phyloP scores from a whole-genome alignment of 2,888 invertebrate genomes.

The Amphipyra berbera region DNA sequence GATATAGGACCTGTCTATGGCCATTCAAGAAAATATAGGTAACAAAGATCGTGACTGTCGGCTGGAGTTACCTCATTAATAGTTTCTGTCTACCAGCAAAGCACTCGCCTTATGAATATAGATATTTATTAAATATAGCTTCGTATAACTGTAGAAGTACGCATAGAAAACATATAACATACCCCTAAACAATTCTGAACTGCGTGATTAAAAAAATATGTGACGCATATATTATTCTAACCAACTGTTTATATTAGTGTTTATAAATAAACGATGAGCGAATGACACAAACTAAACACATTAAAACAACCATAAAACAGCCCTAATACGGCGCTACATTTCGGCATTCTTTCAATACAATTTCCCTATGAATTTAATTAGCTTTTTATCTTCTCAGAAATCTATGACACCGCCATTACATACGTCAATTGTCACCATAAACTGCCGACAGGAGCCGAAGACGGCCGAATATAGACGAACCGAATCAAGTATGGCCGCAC shows the following conservation, averaged over 20 bases:
- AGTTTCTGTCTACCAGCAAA: conserved; percentile 23
- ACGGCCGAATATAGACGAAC: conserved; percentile 80
- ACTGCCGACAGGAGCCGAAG: conserved; percentile 74
- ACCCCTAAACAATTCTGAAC: conserved; percentile 23
- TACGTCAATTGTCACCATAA: conserved; percentile 82
- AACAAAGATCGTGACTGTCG: conserved; percentile 29
- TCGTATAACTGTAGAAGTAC: conserved; percentile 1
- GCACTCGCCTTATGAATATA: conserved; percentile 39
- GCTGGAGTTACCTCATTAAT: conserved; percentile 25
- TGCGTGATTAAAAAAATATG: conserved; percentile 24
- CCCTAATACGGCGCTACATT: conserved; percentile 53
- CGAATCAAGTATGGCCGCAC: conserved; percentile 84
- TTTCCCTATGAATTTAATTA: conserved; percentile 75
- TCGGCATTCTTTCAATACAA: conserved; percentile 65
- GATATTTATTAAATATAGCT: conserved; percentile 38
- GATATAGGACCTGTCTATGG: conserved; percentile 13
- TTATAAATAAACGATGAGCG: conserved; percentile 53
- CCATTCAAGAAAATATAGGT: conserved; percentile 35
- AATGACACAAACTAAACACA: conserved; percentile 41
- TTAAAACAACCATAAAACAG: conserved; percentile 55
- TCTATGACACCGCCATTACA: conserved; percentile 76
- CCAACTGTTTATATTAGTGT: conserved; percentile 26
- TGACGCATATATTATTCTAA: conserved; percentile 45
- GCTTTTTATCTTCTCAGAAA: conserved; percentile 79
- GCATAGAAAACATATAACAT: conserved; percentile 23